These are phyloP conservation scores for Crotalus adamanteus DNA, from an alignment of 2,797 vertebrate species.

Conservation along the genomic window DNA sequence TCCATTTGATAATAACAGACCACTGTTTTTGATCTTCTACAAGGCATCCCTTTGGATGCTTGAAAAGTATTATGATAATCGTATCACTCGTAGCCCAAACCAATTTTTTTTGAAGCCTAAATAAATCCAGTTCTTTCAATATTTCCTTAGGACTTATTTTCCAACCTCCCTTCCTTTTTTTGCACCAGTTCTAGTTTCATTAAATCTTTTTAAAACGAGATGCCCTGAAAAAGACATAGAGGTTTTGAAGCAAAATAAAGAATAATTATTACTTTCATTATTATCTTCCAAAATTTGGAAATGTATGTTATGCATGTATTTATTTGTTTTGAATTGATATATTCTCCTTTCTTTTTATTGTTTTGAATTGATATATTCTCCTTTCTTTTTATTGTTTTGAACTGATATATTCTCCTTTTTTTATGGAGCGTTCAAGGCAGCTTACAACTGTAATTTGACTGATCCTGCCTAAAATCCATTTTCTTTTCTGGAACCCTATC, in stretches of 20 bases:
- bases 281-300: neutral
- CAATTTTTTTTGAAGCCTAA: neutral
- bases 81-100: neutral
- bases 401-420: neutral
- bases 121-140: neutral
- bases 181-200: neutral
- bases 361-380: neutral
- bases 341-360: neutral
- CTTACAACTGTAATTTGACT: neutral
- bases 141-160: neutral
- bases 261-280: neutral
- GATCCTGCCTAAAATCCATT: neutral
- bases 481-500: neutral
- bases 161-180: neutral
- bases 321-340: neutral
- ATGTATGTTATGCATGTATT: neutral
- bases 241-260: neutral
- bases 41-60: neutral
- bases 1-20: neutral
- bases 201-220: neutral
- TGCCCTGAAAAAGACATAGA: neutral
- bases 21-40: neutral
- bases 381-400: neutral
- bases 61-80: neutral
- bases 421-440: neutral